Conservation (phyloP, 2,888 invertebrate genomes). For the Acleris holmiana region DNA sequence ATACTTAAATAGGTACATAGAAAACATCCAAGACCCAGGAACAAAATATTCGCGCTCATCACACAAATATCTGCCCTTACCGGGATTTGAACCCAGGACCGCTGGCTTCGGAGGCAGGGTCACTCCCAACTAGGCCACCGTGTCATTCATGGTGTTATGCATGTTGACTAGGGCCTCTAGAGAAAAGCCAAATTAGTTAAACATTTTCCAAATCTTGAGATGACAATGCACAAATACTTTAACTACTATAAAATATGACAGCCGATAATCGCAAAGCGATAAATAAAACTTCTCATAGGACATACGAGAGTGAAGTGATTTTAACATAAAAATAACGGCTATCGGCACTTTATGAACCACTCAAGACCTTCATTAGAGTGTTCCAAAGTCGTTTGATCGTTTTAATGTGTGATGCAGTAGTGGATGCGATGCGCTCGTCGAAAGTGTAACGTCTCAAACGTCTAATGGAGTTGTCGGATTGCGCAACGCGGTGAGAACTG, state of each 20-base stretch:
- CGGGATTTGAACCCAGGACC: no score
- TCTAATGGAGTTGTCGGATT: slow-evolving; percentile 79
- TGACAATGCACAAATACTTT: not conserved
- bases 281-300: slow-evolving; percentile 57
- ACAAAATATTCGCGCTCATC: no score
- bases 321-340: slow-evolving; percentile 79
- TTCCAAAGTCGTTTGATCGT: slow-evolving; percentile 72
- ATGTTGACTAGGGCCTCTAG: no score
- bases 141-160: no score
- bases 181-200: no score
- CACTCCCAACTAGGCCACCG: no score
- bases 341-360: slow-evolving; percentile 81
- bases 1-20: no score
- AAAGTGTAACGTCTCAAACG: slow-evolving; percentile 53
- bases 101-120: no score
- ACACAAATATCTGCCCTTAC: no score
- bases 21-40: no score
- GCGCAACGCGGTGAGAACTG: slow-evolving; percentile 69
- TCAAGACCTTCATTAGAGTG: slow-evolving; percentile 79
- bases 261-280: slow-evolving; percentile 30
- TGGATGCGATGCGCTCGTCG: slow-evolving; percentile 48
- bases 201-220: not conserved
- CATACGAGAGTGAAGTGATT: slow-evolving; percentile 58
- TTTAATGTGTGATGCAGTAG: slow-evolving; percentile 69
- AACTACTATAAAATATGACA: slow-evolving; percentile 5